Evolutionary conservation across 1,140 invertebrate species (phyloP), one percentile per base, ranked within the genome.

Genomic region (Dolichoris vasculosae): DNA sequence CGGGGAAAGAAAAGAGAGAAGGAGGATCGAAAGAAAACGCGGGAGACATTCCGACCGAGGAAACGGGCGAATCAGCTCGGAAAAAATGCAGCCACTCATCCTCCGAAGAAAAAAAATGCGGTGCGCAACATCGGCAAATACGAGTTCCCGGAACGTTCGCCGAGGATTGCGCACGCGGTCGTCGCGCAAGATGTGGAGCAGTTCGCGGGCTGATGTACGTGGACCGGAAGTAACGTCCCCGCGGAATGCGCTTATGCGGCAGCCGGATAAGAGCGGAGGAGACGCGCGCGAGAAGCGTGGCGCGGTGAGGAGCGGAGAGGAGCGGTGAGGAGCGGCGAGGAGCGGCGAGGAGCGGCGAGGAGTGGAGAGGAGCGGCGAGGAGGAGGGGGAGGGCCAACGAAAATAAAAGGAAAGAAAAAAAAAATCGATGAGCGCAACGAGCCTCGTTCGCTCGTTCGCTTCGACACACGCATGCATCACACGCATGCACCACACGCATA

Each of bases 381-480:
- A 26, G 9, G 55, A 32, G 1, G 2, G 20, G 26, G 26, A 51
- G 78, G 69, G 82, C 69, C 55, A 67, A 63, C 77, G 51, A 82
- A 83, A 87, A 85, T 73, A 87, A 84, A 86, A 32, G 32, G 35
- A 87, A 64, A 69, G 81, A 88, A 81, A 86, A 48, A 78, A 40
- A 67, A 67, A 85, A 86, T 67, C 59, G 63, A 80, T 80, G 78
- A 64, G 35, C 59, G 63, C 59, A 59, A 80, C 55, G 48, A 38
- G 55, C 23, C n/a, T n/a, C n/a, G 32, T 15, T 46, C 71, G 85
- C 75, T 69, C 85, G 73, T 85, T 82, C 26, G 55, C 55, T 26
- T 59, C 9, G 55, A 9, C 55, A 59, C 55, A 59, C 55, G 55
- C 2, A 59, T 26, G 55, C 55, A 59, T 26, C 23, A 59, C 55